A percentile compares a stretch with the other conserved stretches of the same genome.
phyloP scores from a whole-genome alignment of 2,113 vertebrate species.

The Noctilio leporinus region DNA sequence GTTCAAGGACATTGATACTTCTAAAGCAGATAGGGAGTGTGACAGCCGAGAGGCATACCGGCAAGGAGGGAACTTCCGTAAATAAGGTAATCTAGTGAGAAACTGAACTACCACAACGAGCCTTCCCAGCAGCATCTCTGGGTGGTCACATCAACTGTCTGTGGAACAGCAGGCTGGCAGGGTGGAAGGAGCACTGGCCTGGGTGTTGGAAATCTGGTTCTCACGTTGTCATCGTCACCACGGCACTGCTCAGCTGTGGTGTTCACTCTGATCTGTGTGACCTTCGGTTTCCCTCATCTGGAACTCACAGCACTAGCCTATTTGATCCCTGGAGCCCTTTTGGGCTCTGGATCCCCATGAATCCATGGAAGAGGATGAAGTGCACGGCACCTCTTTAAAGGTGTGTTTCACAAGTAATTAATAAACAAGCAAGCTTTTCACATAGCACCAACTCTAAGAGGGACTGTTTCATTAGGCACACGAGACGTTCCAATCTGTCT shows the following conservation, averaged over 20 bases:
- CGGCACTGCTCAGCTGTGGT: neutral
- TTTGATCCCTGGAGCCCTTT: neutral
- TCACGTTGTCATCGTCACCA: neutral
- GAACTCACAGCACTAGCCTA: neutral
- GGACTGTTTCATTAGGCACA: constrained; percentile 66
- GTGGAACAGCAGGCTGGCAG: neutral
- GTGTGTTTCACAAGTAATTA: constrained; percentile 17
- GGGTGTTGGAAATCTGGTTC: neutral
- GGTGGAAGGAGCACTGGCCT: no score
- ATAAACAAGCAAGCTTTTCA: constrained; percentile 49
- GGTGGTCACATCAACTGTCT: neutral
- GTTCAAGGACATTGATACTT: neutral
- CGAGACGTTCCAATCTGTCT: constrained; percentile 59
- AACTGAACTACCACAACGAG: neutral
- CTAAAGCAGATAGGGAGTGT: neutral
- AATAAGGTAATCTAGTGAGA: neutral
- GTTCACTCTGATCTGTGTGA: neutral
- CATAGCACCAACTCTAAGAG: neutral
- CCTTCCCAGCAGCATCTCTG: neutral
- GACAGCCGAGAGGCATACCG: neutral
- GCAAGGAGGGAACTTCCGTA: neutral
- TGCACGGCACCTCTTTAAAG: constrained; percentile 10
- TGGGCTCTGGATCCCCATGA: neutral
- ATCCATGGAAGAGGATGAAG: constrained; percentile 21
- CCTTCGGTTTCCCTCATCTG: neutral